Conservation (phyloP, 2,113 vertebrate species). For the Eretmochelys imbricata region DNA sequence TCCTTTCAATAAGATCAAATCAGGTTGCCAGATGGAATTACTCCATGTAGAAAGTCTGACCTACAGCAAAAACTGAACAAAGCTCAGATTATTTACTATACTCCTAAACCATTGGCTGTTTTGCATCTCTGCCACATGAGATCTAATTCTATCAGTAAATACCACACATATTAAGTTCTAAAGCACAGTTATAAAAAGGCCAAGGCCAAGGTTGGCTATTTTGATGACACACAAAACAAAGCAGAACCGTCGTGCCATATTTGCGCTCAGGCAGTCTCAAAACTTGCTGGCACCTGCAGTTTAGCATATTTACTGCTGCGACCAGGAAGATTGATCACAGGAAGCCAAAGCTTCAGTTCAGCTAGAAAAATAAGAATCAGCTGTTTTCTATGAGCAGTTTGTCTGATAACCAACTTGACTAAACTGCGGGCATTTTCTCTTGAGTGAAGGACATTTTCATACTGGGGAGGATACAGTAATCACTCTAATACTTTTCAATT, state of each 20-base stretch:
- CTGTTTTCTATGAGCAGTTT: slow-evolving; percentile 59
- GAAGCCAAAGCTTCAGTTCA: slow-evolving; percentile 27
- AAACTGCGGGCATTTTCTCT: slow-evolving; percentile 26
- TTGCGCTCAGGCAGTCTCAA: background rate
- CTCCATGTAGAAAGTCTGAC: slow-evolving; percentile 71
- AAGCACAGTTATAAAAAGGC: slow-evolving; percentile 38
- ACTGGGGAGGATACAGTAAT: slow-evolving; percentile 32
- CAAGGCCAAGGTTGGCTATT: slow-evolving; percentile 24
- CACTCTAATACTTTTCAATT: slow-evolving; percentile 61
- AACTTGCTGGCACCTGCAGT: slow-evolving; percentile 49
- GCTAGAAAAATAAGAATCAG: slow-evolving; percentile 50
- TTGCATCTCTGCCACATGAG: slow-evolving; percentile 70
- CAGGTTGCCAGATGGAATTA: slow-evolving; percentile 80
- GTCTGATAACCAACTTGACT: slow-evolving; percentile 43
- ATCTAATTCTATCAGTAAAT: slow-evolving; percentile 74
- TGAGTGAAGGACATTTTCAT: slow-evolving; percentile 29
- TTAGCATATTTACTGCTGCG: slow-evolving; percentile 40
- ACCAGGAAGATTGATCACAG: slow-evolving; percentile 59
- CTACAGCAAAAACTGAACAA: slow-evolving; percentile 74
- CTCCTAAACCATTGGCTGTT: slow-evolving; percentile 62
- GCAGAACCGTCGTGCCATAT: background rate
- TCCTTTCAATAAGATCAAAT: slow-evolving; percentile 67
- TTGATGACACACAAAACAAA: slow-evolving; percentile 15
- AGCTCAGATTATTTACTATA: slow-evolving; percentile 74
- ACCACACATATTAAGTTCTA: slow-evolving; percentile 65